Percentiles rank a stretch among this genome's conserved stretches.
Evolutionary conservation across 2,888 invertebrate species (phyloP).

Genomic region (Ophion obscuratus): DNA sequence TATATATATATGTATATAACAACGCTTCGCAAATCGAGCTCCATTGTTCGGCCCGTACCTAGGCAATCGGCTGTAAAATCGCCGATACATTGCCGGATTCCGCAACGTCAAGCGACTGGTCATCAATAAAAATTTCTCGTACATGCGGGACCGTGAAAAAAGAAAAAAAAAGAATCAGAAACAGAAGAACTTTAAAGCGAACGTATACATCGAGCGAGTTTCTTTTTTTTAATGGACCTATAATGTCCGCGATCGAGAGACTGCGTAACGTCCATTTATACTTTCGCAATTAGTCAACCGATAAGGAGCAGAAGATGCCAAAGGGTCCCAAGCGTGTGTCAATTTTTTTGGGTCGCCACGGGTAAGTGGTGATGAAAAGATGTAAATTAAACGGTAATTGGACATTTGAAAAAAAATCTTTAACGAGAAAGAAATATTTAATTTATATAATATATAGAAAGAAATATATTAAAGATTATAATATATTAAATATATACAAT

Average conservation of each 20-base stretch:
- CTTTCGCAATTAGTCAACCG: constrained; percentile 6
- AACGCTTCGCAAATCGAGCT: constrained; percentile 8
- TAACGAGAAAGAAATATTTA: too few species aligned
- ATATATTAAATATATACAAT: too few species aligned
- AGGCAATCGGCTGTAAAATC: background rate
- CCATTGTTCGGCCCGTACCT: constrained; percentile 5
- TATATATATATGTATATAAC: background rate
- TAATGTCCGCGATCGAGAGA: background rate
- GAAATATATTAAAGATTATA: too few species aligned
- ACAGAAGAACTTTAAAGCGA: background rate
- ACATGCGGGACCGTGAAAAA: background rate
- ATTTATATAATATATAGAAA: too few species aligned
- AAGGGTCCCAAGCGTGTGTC: background rate
- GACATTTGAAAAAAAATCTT: background rate
- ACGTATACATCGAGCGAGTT: constrained; percentile 1
- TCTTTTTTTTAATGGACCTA: constrained; percentile 2
- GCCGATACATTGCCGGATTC: background rate
- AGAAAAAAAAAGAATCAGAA: background rate
- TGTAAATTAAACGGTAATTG: background rate
- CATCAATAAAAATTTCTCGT: constrained; percentile 6
- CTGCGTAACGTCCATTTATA: constrained; percentile 9
- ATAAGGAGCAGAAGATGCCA: background rate
- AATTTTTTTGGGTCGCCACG: background rate
- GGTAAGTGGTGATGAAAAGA: too few species aligned
- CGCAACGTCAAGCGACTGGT: background rate